These are phyloP conservation scores for Nanorana parkeri DNA, from an alignment of 2,113 vertebrate genomes.

Conservation along the genomic window DNA sequence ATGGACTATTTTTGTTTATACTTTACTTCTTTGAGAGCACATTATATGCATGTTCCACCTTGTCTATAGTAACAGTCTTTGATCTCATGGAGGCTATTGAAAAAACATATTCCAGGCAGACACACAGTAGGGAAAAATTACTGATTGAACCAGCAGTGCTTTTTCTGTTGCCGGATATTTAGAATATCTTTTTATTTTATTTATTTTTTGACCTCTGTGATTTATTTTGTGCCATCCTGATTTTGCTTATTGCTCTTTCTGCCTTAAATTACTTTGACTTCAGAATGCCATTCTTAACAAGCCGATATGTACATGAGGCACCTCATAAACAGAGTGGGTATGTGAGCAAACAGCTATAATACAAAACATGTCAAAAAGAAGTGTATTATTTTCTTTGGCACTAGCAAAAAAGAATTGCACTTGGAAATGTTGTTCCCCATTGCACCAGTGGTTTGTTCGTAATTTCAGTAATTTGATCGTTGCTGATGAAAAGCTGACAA, in stretches of 20 bases:
- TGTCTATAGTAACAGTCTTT: slow-evolving; percentile 58
- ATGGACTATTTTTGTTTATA: slow-evolving; percentile 6
- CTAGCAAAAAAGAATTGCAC: slow-evolving; percentile 68
- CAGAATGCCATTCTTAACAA: slow-evolving; percentile 50
- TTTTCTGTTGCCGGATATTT: slow-evolving; percentile 3
- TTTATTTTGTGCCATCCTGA: slow-evolving; percentile 39
- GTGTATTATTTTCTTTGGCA: slow-evolving; percentile 75
- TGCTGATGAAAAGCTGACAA: slow-evolving; percentile 86
- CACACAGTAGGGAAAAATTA: neutral
- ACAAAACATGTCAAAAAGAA: slow-evolving; percentile 69
- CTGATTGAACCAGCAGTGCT: neutral
- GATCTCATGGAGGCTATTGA: slow-evolving; percentile 35
- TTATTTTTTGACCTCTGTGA: slow-evolving; percentile 6
- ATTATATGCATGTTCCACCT: slow-evolving; percentile 50
- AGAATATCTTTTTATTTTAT: neutral
- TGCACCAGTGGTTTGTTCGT: slow-evolving; percentile 76
- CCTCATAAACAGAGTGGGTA: slow-evolving; percentile 48
- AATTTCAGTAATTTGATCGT: slow-evolving; percentile 85
- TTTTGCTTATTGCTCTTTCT: slow-evolving; percentile 55
- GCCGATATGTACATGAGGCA: slow-evolving; percentile 29
- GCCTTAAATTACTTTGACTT: slow-evolving; percentile 52
- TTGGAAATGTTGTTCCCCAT: slow-evolving; percentile 79
- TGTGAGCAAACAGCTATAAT: slow-evolving; percentile 62
- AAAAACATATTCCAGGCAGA: slow-evolving; percentile 32
- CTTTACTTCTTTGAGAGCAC: neutral